Conservation (phyloP, 1,140 invertebrate genomes). For the Temnothorax nylanderi region DNA sequence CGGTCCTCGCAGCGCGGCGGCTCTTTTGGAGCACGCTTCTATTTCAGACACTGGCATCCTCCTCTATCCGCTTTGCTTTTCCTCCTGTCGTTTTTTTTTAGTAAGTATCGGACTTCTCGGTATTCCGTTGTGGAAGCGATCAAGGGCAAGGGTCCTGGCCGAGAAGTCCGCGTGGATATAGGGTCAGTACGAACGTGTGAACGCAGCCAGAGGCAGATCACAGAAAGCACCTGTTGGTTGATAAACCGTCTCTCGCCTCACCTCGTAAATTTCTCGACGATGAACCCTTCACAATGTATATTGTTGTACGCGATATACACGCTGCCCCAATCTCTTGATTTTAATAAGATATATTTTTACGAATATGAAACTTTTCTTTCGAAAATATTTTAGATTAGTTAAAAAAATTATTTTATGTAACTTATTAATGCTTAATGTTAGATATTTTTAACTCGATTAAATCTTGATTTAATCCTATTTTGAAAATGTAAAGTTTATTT, state of each 20-base stretch:
- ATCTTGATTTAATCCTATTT: background rate
- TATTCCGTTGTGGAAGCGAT: slow-evolving; percentile 50
- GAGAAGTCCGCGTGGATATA: slow-evolving; percentile 45
- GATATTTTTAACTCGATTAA: background rate
- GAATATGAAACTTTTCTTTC: background rate
- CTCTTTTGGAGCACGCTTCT: slow-evolving; percentile 19
- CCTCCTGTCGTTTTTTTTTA: slow-evolving; percentile 42
- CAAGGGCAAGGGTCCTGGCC: slow-evolving; percentile 25
- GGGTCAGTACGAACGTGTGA: slow-evolving; percentile 62
- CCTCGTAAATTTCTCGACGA: slow-evolving; percentile 62
- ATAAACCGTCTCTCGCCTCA: slow-evolving; percentile 25
- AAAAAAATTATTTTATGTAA: background rate
- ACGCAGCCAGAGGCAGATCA: slow-evolving; percentile 50
- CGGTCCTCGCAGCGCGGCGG: slow-evolving; percentile 16
- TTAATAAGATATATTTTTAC: background rate
- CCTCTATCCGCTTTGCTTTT: slow-evolving; percentile 39
- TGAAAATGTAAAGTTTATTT: background rate
- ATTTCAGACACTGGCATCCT: slow-evolving; percentile 48
- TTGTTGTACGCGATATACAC: slow-evolving; percentile 39
- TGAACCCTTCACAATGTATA: slow-evolving; percentile 1
- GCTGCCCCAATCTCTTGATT: background rate
- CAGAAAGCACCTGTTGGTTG: slow-evolving; percentile 68
- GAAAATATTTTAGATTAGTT: background rate
- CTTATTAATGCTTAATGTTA: background rate
- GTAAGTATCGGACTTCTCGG: slow-evolving; percentile 33